phyloP scores from a whole-genome alignment of 2,797 vertebrate genomes.

The Sebastes itinus region DNA sequence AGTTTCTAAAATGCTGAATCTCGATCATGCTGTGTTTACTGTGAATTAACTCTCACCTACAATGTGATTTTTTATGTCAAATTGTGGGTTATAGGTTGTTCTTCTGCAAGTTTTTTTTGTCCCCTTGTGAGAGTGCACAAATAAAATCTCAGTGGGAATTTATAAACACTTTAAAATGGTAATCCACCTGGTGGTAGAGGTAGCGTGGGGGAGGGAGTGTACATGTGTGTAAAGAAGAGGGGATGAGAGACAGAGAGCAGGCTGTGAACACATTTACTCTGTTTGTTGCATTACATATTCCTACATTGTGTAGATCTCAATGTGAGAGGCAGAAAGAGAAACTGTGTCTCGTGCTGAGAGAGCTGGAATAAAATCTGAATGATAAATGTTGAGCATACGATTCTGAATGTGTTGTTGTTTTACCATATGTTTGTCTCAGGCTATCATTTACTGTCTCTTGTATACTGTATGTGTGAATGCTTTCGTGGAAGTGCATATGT shows the following conservation, averaged over 20 bases:
- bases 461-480: conserved; percentile 6
- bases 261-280: neutral
- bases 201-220: neutral
- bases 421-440: conserved; percentile 25
- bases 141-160: neutral
- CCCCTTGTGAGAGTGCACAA: neutral
- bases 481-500: neutral
- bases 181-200: neutral
- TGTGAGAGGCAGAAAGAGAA: neutral
- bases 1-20: neutral
- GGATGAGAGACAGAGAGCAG: neutral
- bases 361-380: conserved; percentile 23
- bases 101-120: neutral
- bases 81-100: neutral
- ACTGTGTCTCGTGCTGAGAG: neutral
- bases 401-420: conserved; percentile 11
- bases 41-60: neutral
- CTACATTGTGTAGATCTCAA: neutral
- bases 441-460: conserved; percentile 7
- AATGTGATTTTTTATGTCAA: neutral
- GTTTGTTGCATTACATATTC: neutral
- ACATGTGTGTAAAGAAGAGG: conserved; percentile 5
- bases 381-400: conserved; percentile 13
- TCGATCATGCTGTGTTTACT: neutral
- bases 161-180: conserved; percentile 5